Evolutionary conservation across 2,797 vertebrate species (phyloP).

Genomic region (Hypotaenidia philippensis): DNA sequence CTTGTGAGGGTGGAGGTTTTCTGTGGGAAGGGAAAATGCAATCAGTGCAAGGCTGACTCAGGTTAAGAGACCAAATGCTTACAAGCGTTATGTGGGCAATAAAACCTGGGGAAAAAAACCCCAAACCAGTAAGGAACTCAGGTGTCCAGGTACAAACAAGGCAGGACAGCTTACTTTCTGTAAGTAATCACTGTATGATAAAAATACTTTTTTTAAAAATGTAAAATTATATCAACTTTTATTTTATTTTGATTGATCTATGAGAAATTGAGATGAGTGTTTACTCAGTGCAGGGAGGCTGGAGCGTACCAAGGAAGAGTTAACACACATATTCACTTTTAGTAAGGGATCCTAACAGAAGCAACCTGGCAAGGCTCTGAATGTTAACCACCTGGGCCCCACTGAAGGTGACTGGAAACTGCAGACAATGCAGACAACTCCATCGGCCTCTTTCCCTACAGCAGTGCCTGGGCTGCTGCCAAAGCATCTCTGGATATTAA

Average conservation of each 20-base stretch:
- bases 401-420: not conserved
- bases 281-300: rapidly evolving
- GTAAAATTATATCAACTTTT: not conserved
- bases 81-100: not conserved
- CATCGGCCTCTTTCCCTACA: rapidly evolving
- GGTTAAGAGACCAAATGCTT: not conserved
- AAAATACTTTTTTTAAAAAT: not conserved
- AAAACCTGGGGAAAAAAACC: not conserved
- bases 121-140: not conserved
- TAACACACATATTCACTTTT: not conserved
- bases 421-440: not conserved
- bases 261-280: not conserved
- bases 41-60: not conserved
- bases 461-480: not conserved
- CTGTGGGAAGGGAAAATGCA: not conserved
- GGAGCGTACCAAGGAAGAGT: not conserved
- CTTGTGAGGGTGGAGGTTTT: not conserved
- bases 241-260: not conserved
- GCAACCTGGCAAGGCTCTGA: not conserved
- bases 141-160: not conserved
- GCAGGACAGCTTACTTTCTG: not conserved
- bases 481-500: not conserved
- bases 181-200: not conserved
- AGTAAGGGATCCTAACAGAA: not conserved
- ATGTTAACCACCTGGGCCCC: not conserved